Evolutionary conservation across 2,113 vertebrate species (phyloP), one percentile per base, ranked within the genome.

Genomic region (Ivindomyrus marchei): DNA sequence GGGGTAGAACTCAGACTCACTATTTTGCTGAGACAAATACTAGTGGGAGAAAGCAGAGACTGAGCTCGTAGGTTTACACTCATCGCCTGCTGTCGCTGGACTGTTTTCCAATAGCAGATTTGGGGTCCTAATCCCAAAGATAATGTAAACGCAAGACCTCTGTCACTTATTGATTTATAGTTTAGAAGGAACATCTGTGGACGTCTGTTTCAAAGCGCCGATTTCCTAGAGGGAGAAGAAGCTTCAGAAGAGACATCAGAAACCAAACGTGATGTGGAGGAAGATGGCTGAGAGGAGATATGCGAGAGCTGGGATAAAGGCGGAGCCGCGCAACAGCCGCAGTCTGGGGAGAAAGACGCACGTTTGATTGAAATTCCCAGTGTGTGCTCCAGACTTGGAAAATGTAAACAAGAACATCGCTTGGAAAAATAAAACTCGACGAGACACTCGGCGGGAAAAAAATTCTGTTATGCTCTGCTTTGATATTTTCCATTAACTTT

Each of bases 401-500:
- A 50, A 94, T 93, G 92, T 93, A 94, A 95, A 94, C 89, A 90
- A 90, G 88, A 90, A 91, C 90, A 89, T 86, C 90, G 91, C 92
- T 93, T 95, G 94, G 93, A 92, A 93, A 95, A 90, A 56, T 56
- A 91, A 93, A 95, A 90, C 90, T 91, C 91, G 92, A 90, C 70
- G 89, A 74, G 47, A 91, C 50, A 49, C 91, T 89, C 39, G 86
- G 11, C 15, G 15, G 70, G 36, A n/a, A 80, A 88, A 56, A 95
- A 95, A 92, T 92, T 91, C 91, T 92, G 90, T 66, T 92, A 92
- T 83, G 70, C 42, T 77, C 87, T 92, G 90, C 91, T 90, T 90
- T 92, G 85, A 89, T 92, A 94, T 94, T 94, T 96, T 95, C 95
- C 94, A 96, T 95, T 94, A 95, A 93, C 92, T 95, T 95, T 93